phyloP scores from a whole-genome alignment of 2,888 invertebrate genomes.

The Cecidostiba fungosa region DNA sequence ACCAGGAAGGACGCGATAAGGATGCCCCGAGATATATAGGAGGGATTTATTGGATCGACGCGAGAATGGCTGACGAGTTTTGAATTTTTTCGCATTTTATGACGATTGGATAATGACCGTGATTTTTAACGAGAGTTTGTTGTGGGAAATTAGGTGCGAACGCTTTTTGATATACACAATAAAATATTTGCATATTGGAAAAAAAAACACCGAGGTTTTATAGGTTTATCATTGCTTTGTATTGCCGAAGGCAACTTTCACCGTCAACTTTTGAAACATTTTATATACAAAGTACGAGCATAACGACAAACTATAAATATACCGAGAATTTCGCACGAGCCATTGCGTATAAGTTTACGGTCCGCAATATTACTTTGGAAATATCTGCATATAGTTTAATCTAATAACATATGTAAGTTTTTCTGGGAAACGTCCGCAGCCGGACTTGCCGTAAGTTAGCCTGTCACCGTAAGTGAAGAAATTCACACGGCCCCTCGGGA shows the following conservation, averaged over 20 bases:
- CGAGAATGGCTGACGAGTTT: not conserved
- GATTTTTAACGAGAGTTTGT: not conserved
- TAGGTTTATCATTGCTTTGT: too few species aligned
- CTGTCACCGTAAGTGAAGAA: constrained; percentile 2
- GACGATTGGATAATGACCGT: not conserved
- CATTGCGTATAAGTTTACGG: not conserved
- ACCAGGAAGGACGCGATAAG: constrained; percentile 44
- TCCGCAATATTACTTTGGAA: not conserved
- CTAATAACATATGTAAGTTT: constrained; percentile 9
- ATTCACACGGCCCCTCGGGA: not conserved
- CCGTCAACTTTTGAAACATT: not conserved
- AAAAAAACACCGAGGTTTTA: too few species aligned
- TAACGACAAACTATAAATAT: not conserved
- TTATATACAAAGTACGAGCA: not conserved
- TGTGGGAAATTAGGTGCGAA: not conserved
- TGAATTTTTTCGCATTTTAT: not conserved
- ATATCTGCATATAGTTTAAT: constrained; percentile 13
- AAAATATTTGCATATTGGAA: too few species aligned
- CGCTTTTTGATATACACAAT: not conserved
- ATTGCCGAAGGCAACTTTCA: constrained; percentile 9
- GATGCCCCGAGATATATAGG: not conserved
- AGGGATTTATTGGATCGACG: constrained; percentile 21
- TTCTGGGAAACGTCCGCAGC: constrained; percentile 9
- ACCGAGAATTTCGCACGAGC: not conserved
- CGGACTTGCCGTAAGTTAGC: not conserved